Base-by-base conservation (phyloP, 2,113 vertebrate genomes). In the Erythrocercus mccallii region DNA sequence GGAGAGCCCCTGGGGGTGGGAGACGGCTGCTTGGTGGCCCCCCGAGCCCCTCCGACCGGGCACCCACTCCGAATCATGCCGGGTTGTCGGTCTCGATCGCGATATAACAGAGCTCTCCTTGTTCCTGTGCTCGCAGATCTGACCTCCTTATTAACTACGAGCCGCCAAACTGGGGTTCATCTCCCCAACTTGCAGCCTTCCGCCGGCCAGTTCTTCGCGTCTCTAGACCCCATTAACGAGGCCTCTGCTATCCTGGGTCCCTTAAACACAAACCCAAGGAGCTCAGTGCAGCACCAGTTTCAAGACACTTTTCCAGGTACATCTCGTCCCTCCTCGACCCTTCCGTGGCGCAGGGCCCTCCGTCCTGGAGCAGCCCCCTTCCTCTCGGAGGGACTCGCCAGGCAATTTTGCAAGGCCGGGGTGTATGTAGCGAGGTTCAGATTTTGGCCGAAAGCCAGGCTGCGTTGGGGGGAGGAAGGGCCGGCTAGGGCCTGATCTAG, bases 291-390 rank as follows among this genome's bases (percentile, higher is more conserved):
- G 98, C 99, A 99, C 98, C 99, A 99, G 97, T 99, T 99, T 98
- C 99, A 99, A 98, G 99, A 99, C 98, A 99, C 99, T 94, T 99
- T 99, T 98, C 99, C 99, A 99, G 99, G 99, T 99, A 99, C 96
- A 95, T 79, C 80, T 64, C 66, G 17, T 60, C 15, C 89, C 87
- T 82, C 44, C 73, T 82, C 66, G 40, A 89, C 58, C 61, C 65
- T 82, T 35, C 81, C 11, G 45, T 27, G 82, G 79, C 33, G 1
- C 88, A 45, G 92, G 57, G 86, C 47, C 58, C 92, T 76, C 83
- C 31, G 5, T 37, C 64, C 77, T 17, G 45, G 77, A 91, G 87
- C 37, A 51, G 90, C 35, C 61, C 48, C n/a, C 30, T 50, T 81
- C 27, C 48, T n/a, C 62, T 38, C 4, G 54, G 37, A 72, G 76